phyloP scores from a whole-genome alignment of 2,797 vertebrate species.

The Darevskia nairensis region DNA sequence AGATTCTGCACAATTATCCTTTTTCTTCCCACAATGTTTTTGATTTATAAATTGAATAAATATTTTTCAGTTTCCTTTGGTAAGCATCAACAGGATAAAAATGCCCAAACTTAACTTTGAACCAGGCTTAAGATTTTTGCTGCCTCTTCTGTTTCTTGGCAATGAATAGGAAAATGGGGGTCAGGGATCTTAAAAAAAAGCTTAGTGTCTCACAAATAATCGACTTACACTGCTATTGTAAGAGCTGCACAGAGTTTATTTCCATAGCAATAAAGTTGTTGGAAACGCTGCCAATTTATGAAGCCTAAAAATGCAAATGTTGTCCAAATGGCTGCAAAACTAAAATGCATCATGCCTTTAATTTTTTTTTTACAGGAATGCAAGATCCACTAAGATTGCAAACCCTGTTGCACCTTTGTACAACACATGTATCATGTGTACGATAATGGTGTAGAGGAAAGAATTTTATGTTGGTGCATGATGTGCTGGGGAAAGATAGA shows the following conservation, averaged over 20 bases:
- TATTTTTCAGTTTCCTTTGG: background rate
- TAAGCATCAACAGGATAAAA: background rate
- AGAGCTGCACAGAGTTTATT: conserved; percentile 22
- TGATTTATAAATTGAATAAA: background rate
- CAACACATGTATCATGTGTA: background rate
- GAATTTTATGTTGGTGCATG: background rate
- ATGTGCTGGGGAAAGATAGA: background rate
- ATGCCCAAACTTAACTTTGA: conserved; percentile 21
- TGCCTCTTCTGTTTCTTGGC: conserved; percentile 60
- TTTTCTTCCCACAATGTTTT: background rate
- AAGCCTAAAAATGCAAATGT: conserved; percentile 21
- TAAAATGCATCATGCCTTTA: background rate
- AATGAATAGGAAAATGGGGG: conserved; percentile 55
- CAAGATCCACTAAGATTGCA: background rate
- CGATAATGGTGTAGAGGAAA: background rate
- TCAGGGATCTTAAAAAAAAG: conserved; percentile 36
- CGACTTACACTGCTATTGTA: conserved; percentile 38
- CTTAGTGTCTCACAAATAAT: conserved; percentile 23
- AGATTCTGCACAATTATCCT: background rate
- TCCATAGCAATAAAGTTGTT: conserved; percentile 53
- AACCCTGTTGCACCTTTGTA: background rate
- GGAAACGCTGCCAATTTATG: conserved; percentile 6
- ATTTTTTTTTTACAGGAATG: background rate
- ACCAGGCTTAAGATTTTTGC: conserved; percentile 52
- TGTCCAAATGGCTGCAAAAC: conserved; percentile 25